phyloP scores from a whole-genome alignment of 2,797 vertebrate genomes.

The Lutjanus campechanus region DNA sequence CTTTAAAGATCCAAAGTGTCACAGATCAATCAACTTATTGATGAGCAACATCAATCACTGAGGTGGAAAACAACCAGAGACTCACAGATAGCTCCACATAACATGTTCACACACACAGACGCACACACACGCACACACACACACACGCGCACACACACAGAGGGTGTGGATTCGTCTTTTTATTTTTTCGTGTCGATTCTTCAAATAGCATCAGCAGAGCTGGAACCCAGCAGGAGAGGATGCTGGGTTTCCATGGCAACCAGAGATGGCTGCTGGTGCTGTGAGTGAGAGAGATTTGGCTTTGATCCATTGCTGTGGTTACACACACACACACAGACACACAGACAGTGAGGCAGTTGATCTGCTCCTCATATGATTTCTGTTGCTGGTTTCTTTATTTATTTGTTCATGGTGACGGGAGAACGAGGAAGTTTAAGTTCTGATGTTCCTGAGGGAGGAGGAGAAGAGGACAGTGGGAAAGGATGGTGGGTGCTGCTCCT shows the following conservation, averaged over 20 bases:
- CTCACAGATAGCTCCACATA: background rate
- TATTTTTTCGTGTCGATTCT: constrained; percentile 46
- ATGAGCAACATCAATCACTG: background rate
- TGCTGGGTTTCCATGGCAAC: constrained; percentile 78
- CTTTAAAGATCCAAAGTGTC: too few relatives aligned
- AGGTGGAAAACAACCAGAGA: background rate
- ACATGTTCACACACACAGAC: background rate
- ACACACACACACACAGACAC: constrained; percentile 19
- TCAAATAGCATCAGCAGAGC: constrained; percentile 68
- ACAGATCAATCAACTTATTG: background rate
- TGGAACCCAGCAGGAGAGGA: constrained; percentile 59
- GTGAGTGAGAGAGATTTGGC: constrained; percentile 45
- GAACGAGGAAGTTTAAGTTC: background rate
- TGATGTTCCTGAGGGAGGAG: background rate
- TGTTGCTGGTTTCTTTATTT: background rate
- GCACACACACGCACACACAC: background rate
- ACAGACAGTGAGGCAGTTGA: constrained; percentile 10
- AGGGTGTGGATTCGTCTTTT: constrained; percentile 36
- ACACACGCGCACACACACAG: background rate
- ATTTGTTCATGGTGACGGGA: background rate
- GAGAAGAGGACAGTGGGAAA: background rate
- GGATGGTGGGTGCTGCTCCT: background rate
- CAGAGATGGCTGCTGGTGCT: constrained; percentile 58
- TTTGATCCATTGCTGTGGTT: constrained; percentile 62
- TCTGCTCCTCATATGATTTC: constrained; percentile 19